phyloP scores from a whole-genome alignment of 2,797 vertebrate genomes.

The Pteropus rufus region DNA sequence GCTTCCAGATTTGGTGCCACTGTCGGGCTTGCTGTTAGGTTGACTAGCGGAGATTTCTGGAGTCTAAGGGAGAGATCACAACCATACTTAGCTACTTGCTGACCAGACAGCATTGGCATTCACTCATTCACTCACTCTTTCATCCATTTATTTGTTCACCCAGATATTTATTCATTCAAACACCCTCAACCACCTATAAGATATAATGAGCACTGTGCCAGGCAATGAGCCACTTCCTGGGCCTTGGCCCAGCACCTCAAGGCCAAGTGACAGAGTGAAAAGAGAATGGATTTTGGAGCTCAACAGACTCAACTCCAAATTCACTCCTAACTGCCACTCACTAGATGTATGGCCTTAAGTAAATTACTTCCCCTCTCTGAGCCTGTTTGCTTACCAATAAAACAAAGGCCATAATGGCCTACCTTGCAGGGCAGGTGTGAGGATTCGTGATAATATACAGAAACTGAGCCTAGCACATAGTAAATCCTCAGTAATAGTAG shows the following conservation, averaged over 20 bases:
- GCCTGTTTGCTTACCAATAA: background rate
- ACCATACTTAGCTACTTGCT: background rate
- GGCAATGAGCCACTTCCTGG: background rate
- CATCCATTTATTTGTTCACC: background rate
- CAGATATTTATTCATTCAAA: background rate
- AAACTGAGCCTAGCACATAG: rapidly evolving
- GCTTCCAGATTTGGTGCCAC: background rate
- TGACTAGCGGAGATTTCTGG: slow-evolving; percentile 57
- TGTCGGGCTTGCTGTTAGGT: slow-evolving; percentile 28
- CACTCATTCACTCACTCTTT: background rate
- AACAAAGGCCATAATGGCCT: background rate
- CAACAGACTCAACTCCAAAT: background rate
- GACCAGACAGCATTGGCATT: background rate
- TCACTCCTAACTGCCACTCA: background rate
- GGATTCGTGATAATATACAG: rapidly evolving
- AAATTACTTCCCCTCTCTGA: background rate
- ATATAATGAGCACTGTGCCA: background rate
- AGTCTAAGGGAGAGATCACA: slow-evolving; percentile 50
- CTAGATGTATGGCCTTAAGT: background rate
- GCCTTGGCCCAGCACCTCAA: background rate
- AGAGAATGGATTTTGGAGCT: background rate
- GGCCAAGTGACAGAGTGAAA: background rate
- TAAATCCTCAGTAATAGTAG: background rate
- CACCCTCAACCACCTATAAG: background rate
- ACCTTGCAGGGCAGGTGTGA: rapidly evolving